Base-by-base conservation (phyloP, 2,113 vertebrate genomes). In the Oreotrochilus melanogaster region DNA sequence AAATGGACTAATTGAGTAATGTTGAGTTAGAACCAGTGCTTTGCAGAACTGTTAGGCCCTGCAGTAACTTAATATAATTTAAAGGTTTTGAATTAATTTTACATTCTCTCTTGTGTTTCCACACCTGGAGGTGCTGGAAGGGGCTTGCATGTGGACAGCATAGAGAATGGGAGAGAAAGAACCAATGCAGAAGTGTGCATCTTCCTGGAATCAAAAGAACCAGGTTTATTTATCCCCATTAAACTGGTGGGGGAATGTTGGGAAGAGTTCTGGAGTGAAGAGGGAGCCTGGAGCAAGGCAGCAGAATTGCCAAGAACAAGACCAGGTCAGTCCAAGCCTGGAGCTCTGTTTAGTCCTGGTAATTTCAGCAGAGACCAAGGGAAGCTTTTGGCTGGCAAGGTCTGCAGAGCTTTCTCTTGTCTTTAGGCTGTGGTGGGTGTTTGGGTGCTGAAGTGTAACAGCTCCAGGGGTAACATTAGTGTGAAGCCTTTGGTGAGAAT, bases 1-100 rank as follows among this genome's bases (percentile, higher is more conserved):
- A 88, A 81, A 67, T 56, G 73, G 64, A 83, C 78, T 96, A 94
- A 95, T 65, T 91, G 90, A 91, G 92, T 95, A 73, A 80, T 30
- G n/a, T 72, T 70, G 86, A 45, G 56, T 65, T 91, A 67, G 48
- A 61, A 88, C 18, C 87, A 48, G 73, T 13, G 75, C 64, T 86
- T 71, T 57, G 75, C 60, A 67, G 22, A 82, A 8, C 56, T 4
- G 17, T 21, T 4, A 88, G 25, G 74, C 50, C 18, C 30, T 7
- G 33, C 31, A 37, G 61, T n/a, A 50, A n/a, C 61, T 66, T 42
- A 4, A 14, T 56, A 37, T 9, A 65, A 10, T 45, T 31, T 76
- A 2, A 78, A 69, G 54, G 56, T 21, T 27, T 24, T 16, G 90
- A 53, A 65, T 53, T 85, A 67, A 69, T 73, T 35, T 62, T 48